These are phyloP conservation scores for Morpho deidamia DNA, from an alignment of 2,888 invertebrate species.

Conservation along the genomic window DNA sequence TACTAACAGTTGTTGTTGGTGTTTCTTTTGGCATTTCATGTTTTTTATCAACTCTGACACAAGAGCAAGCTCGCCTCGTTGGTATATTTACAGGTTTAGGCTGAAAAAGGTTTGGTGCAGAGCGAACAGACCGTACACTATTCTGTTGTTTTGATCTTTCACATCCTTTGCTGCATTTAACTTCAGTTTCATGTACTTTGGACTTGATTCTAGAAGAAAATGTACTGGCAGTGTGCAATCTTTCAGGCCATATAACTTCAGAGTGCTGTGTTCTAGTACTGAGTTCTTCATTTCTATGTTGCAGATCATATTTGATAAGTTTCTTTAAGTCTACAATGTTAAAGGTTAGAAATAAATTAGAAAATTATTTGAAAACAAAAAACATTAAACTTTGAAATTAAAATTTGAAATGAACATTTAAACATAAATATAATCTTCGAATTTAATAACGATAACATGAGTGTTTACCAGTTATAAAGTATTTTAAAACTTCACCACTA, in stretches of 20 bases:
- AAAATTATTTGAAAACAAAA: too few relatives aligned
- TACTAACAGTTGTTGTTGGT: conserved; percentile 35
- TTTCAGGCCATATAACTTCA: conserved; percentile 45
- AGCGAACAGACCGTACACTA: conserved; percentile 41
- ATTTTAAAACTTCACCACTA: conserved; percentile 85
- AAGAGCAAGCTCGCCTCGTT: conserved; percentile 54
- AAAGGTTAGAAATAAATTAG: too few relatives aligned
- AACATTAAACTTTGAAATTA: too few relatives aligned
- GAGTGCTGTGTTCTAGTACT: conserved; percentile 7
- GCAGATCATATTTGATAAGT: conserved; percentile 80
- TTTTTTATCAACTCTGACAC: conserved; percentile 51
- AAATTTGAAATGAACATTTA: too few relatives aligned
- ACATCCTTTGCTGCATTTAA: conserved; percentile 48
- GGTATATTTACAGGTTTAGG: conserved; percentile 38
- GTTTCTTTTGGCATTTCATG: conserved; percentile 37
- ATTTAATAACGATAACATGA: not conserved
- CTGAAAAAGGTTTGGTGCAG: conserved; percentile 50
- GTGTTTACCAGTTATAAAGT: conserved; percentile 84
- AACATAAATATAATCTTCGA: too few relatives aligned
- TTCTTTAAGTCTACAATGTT: conserved; percentile 80
- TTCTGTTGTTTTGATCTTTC: conserved; percentile 30
- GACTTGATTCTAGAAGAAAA: conserved; percentile 63
- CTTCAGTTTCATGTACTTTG: conserved; percentile 36
- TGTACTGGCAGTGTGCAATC: conserved; percentile 68
- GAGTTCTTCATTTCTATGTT: conserved; percentile 46